These are phyloP conservation scores for Macrobrachium nipponense DNA, from an alignment of 1,140 invertebrate species.

Conservation along the genomic window DNA sequence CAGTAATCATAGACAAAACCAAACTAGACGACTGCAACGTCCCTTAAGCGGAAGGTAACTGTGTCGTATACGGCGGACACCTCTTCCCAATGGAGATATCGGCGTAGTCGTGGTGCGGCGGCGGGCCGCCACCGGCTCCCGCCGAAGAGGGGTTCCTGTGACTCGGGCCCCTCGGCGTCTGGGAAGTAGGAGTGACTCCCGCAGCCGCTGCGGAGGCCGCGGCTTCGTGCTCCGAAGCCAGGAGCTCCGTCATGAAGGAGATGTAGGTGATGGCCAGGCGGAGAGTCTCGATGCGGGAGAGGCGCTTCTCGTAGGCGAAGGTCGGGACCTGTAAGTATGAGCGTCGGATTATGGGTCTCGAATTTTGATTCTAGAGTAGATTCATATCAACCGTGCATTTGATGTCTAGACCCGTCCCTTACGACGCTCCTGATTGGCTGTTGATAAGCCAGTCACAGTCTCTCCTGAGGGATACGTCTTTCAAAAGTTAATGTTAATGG, in stretches of 20 bases:
- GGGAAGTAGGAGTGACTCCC: slow-evolving; percentile 25
- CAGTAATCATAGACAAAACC: too few species aligned
- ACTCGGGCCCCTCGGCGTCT: background rate
- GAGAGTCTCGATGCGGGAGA: slow-evolving; percentile 97
- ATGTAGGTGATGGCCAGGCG: slow-evolving; percentile 98
- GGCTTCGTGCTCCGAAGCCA: slow-evolving; percentile 68
- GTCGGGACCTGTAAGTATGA: slow-evolving; percentile 83
- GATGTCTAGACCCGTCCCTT: too few species aligned
- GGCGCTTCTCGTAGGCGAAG: slow-evolving; percentile 97
- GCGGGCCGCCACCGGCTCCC: background rate
- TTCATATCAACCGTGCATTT: too few species aligned
- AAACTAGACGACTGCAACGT: background rate
- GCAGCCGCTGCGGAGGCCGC: slow-evolving; percentile 49
- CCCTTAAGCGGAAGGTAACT: background rate
- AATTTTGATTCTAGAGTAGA: background rate
- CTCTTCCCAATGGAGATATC: slow-evolving; percentile 1
- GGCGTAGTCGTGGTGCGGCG: slow-evolving; percentile 3
- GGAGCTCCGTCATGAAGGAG: slow-evolving; percentile 93
- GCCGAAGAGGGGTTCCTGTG: background rate
- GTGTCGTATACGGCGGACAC: slow-evolving; percentile 3
- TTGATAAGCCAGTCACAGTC: too few species aligned
- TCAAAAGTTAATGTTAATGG: too few species aligned
- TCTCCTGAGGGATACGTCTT: too few species aligned
- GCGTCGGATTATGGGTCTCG: background rate
- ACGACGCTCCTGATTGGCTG: too few species aligned